phyloP scores from a whole-genome alignment of 2,888 invertebrate genomes.

The Pammene fasciana region DNA sequence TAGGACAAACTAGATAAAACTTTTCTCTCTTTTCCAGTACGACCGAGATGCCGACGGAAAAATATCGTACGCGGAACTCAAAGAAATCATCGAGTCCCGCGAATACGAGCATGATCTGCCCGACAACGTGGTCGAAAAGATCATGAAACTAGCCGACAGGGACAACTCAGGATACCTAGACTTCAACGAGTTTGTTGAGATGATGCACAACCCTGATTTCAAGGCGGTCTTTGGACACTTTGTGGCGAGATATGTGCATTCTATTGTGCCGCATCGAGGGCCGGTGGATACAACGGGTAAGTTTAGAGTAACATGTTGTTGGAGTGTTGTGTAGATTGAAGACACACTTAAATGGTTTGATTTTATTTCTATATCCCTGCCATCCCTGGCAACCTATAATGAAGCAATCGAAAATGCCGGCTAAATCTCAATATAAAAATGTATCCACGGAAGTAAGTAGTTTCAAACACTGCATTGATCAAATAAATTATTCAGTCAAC shows the following conservation, averaged over 20 bases:
- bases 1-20: background rate
- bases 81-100: conserved; percentile 83
- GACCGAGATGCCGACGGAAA: conserved; percentile 88
- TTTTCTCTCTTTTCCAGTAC: conserved; percentile 78
- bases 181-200: conserved; percentile 88
- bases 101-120: conserved; percentile 88
- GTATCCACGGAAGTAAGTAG: no score
- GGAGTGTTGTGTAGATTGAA: background rate
- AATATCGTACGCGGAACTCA: conserved; percentile 87
- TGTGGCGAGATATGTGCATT: conserved; percentile 84
- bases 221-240: conserved; percentile 86
- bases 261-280: conserved; percentile 81
- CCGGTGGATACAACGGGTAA: conserved; percentile 79
- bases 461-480: no score
- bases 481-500: no score
- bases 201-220: conserved; percentile 85
- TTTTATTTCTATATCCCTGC: no score
- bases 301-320: conserved; percentile 35
- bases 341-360: conserved; percentile 1
- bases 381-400: no score
- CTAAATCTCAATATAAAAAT: no score
- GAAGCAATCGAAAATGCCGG: no score
- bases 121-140: conserved; percentile 85
- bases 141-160: conserved; percentile 86
- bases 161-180: conserved; percentile 86